phyloP scores from a whole-genome alignment of 2,888 invertebrate species.

The Erynnis tages region DNA sequence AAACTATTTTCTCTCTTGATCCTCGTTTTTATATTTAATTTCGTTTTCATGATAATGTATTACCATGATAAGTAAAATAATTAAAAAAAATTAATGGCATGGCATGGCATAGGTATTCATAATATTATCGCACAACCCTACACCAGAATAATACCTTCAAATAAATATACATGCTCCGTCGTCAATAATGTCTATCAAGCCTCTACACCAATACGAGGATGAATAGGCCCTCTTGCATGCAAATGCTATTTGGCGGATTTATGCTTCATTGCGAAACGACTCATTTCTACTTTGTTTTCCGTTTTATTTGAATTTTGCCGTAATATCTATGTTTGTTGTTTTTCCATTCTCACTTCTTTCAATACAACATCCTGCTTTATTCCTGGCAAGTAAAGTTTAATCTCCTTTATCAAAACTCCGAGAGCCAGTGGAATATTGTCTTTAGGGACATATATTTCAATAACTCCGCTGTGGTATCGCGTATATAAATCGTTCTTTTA shows the following conservation, averaged over 20 bases:
- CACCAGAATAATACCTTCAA: conserved; percentile 1
- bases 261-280: conserved; percentile 65
- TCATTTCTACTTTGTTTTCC: conserved; percentile 66
- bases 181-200: conserved; percentile 43
- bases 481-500: conserved; percentile 72
- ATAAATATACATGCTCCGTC: conserved; percentile 5
- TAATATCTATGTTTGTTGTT: conserved; percentile 63
- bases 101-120: no score
- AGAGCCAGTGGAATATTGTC: conserved; percentile 52
- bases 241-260: conserved; percentile 68
- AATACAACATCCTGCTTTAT: conserved; percentile 2
- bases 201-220: conserved; percentile 41
- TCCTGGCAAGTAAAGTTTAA: conserved; percentile 30
- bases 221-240: conserved; percentile 52
- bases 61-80: background rate
- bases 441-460: conserved; percentile 77
- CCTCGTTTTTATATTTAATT: no score
- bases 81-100: no score
- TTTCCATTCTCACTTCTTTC: conserved; percentile 40
- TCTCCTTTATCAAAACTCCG: conserved; percentile 46
- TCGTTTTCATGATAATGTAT: no score
- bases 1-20: no score
- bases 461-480: conserved; percentile 65
- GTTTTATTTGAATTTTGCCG: conserved; percentile 65
- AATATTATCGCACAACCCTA: background rate